These are phyloP conservation scores for Poecilia latipinna DNA, from an alignment of 2,113 vertebrate genomes.

Conservation along the genomic window DNA sequence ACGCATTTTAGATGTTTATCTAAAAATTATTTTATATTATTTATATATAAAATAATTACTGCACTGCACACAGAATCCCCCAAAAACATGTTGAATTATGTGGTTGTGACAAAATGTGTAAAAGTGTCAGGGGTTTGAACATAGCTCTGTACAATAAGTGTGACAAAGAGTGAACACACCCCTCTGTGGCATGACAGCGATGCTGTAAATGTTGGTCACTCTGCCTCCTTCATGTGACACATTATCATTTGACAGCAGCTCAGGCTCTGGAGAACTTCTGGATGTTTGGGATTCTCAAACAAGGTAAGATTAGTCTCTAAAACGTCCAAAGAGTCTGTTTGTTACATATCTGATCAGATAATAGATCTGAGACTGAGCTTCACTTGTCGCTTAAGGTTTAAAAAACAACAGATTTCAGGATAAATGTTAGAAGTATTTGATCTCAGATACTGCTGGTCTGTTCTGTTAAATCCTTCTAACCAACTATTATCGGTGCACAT, in stretches of 20 bases:
- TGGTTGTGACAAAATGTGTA: background rate
- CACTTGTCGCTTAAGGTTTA: background rate
- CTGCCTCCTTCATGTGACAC: slow-evolving; percentile 46
- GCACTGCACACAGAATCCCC: too few species aligned
- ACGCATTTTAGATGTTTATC: background rate
- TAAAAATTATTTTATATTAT: too few species aligned
- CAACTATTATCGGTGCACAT: background rate
- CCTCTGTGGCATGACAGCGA: slow-evolving; percentile 43
- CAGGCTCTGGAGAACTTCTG: slow-evolving; percentile 13
- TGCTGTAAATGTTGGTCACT: slow-evolving; percentile 56
- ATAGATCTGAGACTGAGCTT: background rate
- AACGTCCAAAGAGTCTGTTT: background rate
- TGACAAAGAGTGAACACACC: background rate
- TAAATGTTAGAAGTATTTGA: slow-evolving; percentile 52
- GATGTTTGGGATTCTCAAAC: slow-evolving; percentile 12
- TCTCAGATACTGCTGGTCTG: slow-evolving; percentile 2
- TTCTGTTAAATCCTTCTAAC: background rate
- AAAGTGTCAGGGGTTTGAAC: background rate
- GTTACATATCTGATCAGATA: background rate
- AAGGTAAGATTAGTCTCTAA: slow-evolving; percentile 49
- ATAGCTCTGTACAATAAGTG: background rate
- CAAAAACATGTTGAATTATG: too few species aligned
- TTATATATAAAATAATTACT: too few species aligned
- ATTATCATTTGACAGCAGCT: slow-evolving; percentile 30
- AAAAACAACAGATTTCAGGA: slow-evolving; percentile 42